Base-by-base conservation (phyloP, 2,797 vertebrate genomes). In the Acanthurus lineatus region DNA sequence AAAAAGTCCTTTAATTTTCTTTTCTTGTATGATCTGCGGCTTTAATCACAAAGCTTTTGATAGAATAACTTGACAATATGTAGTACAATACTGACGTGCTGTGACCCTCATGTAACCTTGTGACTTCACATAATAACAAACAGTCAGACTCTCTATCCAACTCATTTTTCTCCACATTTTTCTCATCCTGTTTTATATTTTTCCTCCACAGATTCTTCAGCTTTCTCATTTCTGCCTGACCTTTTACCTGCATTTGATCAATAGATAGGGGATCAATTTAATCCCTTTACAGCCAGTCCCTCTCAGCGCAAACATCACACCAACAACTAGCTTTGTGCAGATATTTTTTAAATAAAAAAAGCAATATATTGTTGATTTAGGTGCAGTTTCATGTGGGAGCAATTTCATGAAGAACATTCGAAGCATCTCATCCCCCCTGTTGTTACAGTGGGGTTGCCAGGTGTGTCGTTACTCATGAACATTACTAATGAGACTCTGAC, bases 371-470 rank as follows among this genome's bases (percentile, higher is more conserved):
- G 14, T 66, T 42, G 8, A 10, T 67, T 25, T 9, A 61, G 48
- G 14, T 54, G 12, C 14, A 45, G 15, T 59, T 44, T 42, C 32
- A 58, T 8, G n/a, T 63, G 12, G 6, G 11, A 56, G 44, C 4
- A 22, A 22, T 54, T 49, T 66, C 16, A 40, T 19, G 3, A 12
- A 44, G 44, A 49, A 58, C n/a, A 12, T 53, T n/a, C 28, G 17
- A 16, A 38, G 4, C n/a, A 14, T 48, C 52, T 53, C 38, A 51
- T 9, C 20, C 11, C 10, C 22, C 42, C 22, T 17, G 47, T 60
- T 54, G 20, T 42, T 48, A 25, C 56, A 61, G 62, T 5, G 6
- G 28, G 57, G 62, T 65, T 53, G 10, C 58, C 57, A 47, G 58
- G 45, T 63, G 32, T 19, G n/a, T 52, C 1, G 3, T 54, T 32